Percentiles rank a stretch among this genome's conserved stretches.
Evolutionary conservation across 1,140 invertebrate genomes (phyloP).

Genomic region (Ceratosolen fusciceps): DNA sequence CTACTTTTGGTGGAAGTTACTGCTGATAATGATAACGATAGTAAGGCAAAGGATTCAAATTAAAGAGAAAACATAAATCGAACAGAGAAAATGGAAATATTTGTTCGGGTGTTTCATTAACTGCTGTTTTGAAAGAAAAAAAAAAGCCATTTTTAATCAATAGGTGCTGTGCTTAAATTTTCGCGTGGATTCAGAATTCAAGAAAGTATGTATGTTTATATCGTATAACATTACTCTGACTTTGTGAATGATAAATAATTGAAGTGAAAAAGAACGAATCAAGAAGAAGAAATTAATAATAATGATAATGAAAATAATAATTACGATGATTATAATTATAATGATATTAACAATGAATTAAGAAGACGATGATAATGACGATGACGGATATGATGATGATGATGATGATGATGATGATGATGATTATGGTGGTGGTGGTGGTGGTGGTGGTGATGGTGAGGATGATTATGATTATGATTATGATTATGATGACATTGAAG

Average conservation of each 20-base stretch:
- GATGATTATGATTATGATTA: too few species aligned
- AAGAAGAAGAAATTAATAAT: background rate
- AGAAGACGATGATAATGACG: too few species aligned
- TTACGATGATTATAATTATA: too few species aligned
- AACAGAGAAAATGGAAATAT: background rate
- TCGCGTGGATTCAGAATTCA: slow-evolving; percentile 26
- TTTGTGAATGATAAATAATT: slow-evolving; percentile 1
- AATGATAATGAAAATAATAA: too few species aligned
- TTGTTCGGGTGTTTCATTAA: slow-evolving; percentile 31
- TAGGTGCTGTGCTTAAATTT: slow-evolving; percentile 46
- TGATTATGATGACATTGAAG: background rate
- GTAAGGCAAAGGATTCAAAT: background rate
- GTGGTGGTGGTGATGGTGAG: background rate
- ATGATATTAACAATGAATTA: background rate
- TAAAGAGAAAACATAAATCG: background rate
- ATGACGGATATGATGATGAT: too few species aligned
- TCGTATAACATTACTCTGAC: slow-evolving; percentile 7
- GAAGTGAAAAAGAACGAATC: slow-evolving; percentile 6
- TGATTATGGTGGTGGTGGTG: too few species aligned
- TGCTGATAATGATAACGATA: slow-evolving; percentile 27
- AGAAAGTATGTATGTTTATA: slow-evolving; percentile 23
- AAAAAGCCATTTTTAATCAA: slow-evolving; percentile 47
- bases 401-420: background rate
- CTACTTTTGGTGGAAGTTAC: slow-evolving; percentile 16
- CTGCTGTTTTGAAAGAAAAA: slow-evolving; percentile 44